These are phyloP conservation scores for Arion vulgaris DNA, from an alignment of 1,140 invertebrate genomes.

Conservation along the genomic window DNA sequence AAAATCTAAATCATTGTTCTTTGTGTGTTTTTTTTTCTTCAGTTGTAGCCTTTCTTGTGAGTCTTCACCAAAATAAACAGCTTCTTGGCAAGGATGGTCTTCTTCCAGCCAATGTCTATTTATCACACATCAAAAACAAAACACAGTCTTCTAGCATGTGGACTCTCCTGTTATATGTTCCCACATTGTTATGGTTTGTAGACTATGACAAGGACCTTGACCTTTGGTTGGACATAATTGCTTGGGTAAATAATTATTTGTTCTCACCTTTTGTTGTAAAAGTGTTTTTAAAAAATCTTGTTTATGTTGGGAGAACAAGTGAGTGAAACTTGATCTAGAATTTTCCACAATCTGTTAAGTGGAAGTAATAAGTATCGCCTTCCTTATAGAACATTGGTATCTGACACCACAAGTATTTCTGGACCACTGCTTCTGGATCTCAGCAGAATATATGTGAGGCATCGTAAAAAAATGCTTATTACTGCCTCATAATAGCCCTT, in stretches of 20 bases:
- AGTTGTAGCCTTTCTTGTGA: constrained; percentile 73
- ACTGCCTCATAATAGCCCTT: no score
- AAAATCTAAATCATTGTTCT: neutral
- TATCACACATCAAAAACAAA: constrained; percentile 53
- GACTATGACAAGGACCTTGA: constrained; percentile 67
- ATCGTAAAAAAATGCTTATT: no score
- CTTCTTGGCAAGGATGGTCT: constrained; percentile 71
- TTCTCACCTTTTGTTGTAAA: neutral
- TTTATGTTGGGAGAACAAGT: no score
- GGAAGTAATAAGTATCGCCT: no score
- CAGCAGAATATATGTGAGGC: no score
- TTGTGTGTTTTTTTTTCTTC: constrained; percentile 30
- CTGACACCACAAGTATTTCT: no score
- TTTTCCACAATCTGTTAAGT: no score
- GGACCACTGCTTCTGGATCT: no score
- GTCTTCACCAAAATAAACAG: constrained; percentile 71
- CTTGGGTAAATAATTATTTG: constrained; percentile 45
- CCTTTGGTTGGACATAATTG: constrained; percentile 64
- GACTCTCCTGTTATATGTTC: constrained; percentile 48
- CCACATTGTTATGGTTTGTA: constrained; percentile 71
- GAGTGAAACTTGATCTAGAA: no score
- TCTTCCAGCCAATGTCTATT: constrained; percentile 66
- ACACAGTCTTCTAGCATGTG: constrained; percentile 32
- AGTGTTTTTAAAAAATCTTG: no score
- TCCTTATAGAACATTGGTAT: no score